phyloP scores from a whole-genome alignment of 2,113 vertebrate species.

The Collichthys lucidus region DNA sequence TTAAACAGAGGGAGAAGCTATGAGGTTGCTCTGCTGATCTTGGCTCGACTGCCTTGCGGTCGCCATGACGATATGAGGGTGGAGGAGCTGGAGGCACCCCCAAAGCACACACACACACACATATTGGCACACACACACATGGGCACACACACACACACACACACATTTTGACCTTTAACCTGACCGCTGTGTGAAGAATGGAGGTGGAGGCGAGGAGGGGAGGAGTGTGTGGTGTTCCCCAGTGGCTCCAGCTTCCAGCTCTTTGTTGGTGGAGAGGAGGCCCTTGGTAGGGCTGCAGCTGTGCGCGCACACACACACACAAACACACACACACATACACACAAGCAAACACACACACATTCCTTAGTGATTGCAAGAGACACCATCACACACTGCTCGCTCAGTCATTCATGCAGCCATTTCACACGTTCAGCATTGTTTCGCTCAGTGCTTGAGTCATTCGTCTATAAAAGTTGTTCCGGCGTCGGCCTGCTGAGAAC shows the following conservation, averaged over 20 bases:
- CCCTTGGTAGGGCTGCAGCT: conserved; percentile 75
- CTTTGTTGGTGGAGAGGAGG: conserved; percentile 79
- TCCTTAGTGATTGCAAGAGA: conserved; percentile 62
- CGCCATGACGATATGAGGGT: conserved; percentile 71
- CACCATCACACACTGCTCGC: conserved; percentile 10
- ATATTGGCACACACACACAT: conserved; percentile 36
- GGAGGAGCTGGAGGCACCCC: conserved; percentile 27
- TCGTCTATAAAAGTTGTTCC: neutral
- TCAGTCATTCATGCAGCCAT: neutral
- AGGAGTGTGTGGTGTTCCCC: conserved; percentile 45
- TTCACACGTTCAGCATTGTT: conserved; percentile 18
- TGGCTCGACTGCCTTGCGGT: conserved; percentile 71
- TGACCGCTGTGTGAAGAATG: conserved; percentile 62
- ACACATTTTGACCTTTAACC: conserved; percentile 68
- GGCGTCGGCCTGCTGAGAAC: neutral
- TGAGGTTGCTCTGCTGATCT: conserved; percentile 66
- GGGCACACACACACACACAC: conserved; percentile 41
- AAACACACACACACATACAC: conserved; percentile 60
- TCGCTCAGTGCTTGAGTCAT: neutral
- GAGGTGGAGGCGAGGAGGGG: conserved; percentile 33
- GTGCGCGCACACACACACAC: conserved; percentile 57
- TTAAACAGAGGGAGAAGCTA: conserved; percentile 66
- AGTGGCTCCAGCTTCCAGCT: conserved; percentile 72
- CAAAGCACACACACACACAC: conserved; percentile 30
- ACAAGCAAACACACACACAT: conserved; percentile 65